phyloP scores from a whole-genome alignment of 2,797 vertebrate genomes.

The Rachycentron canadum region DNA sequence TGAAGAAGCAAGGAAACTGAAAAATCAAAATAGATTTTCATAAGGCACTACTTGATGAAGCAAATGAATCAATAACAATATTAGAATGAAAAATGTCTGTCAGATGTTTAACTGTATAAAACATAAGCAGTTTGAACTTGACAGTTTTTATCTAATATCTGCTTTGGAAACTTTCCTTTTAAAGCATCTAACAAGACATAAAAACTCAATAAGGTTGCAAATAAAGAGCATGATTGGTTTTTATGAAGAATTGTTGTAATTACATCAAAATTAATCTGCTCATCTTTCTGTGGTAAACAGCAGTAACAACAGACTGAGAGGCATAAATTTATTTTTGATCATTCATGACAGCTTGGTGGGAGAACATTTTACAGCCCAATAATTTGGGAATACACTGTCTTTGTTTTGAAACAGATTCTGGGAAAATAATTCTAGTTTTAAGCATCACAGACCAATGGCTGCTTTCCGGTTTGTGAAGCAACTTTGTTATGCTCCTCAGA shows the following conservation, averaged over 20 bases:
- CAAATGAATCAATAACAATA: neutral
- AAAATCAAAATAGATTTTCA: neutral
- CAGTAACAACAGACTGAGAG: slow-evolving; percentile 58
- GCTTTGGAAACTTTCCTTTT: slow-evolving; percentile 29
- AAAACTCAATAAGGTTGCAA: slow-evolving; percentile 23
- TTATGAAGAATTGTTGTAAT: neutral
- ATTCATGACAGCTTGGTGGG: slow-evolving; percentile 60
- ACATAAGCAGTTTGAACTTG: neutral
- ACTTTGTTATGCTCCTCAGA: slow-evolving; percentile 60
- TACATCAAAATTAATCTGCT: slow-evolving; percentile 47
- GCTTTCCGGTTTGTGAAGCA: slow-evolving; percentile 58
- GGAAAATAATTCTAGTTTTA: slow-evolving; percentile 49
- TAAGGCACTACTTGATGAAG: neutral
- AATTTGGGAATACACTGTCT: slow-evolving; percentile 57
- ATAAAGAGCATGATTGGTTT: slow-evolving; percentile 11
- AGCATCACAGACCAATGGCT: slow-evolving; percentile 45
- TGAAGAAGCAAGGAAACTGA: neutral
- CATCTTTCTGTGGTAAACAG: slow-evolving; percentile 45
- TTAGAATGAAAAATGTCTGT: neutral
- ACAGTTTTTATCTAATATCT: neutral
- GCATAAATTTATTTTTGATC: slow-evolving; percentile 50
- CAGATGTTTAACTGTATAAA: slow-evolving; percentile 1
- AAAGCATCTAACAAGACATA: slow-evolving; percentile 33
- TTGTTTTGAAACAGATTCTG: slow-evolving; percentile 60
- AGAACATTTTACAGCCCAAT: slow-evolving; percentile 56